phyloP scores from a whole-genome alignment of 1,140 invertebrate genomes.

The Pseudomyrmex concolor region DNA sequence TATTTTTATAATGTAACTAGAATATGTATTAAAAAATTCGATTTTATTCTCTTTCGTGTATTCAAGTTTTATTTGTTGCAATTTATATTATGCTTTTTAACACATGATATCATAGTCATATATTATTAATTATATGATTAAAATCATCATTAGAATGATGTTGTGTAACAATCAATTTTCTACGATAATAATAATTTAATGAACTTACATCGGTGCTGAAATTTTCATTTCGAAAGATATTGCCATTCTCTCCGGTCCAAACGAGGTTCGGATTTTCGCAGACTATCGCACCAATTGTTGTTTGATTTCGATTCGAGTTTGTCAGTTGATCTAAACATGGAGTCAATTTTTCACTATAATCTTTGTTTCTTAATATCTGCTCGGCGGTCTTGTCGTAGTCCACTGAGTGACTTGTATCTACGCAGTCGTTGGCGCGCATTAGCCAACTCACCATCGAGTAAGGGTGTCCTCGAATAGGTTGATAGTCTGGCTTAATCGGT shows the following conservation, averaged over 20 bases:
- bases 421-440: neutral
- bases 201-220: constrained; percentile 8
- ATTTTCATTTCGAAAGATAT: neutral
- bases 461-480: constrained; percentile 60
- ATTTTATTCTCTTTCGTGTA: too few relatives aligned
- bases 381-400: constrained; percentile 72
- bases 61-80: too few relatives aligned
- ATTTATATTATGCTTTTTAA: too few relatives aligned
- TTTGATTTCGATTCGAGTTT: constrained; percentile 25
- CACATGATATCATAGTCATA: too few relatives aligned
- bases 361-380: constrained; percentile 69
- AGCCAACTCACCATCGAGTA: constrained; percentile 59
- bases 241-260: constrained; percentile 4
- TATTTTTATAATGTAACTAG: too few relatives aligned
- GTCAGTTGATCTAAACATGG: constrained; percentile 70
- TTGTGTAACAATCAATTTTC: too few relatives aligned
- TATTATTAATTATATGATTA: too few relatives aligned
- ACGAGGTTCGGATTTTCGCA: neutral
- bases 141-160: too few relatives aligned
- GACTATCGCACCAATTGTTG: neutral
- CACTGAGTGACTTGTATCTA: neutral
- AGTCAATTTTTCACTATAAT: constrained; percentile 71
- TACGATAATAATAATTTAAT: neutral
- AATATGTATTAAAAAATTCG: too few relatives aligned
- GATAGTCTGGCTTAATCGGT: constrained; percentile 66